These are phyloP conservation scores for Diceros bicornis DNA, from an alignment of 2,797 vertebrate genomes.

Conservation along the genomic window DNA sequence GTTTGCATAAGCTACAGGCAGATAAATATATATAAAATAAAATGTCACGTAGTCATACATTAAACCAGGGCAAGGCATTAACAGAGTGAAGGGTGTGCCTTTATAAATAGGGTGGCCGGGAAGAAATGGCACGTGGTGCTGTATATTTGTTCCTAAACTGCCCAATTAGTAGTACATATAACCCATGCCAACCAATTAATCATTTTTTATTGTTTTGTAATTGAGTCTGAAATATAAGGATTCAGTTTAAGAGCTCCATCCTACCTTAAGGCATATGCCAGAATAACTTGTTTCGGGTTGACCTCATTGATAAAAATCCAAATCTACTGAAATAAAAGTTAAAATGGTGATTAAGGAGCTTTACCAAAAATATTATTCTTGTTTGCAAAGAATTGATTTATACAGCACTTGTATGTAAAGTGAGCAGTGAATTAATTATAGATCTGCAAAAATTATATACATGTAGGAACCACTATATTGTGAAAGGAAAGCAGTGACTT, in stretches of 20 bases:
- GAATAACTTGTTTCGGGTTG: neutral
- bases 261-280: neutral
- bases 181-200: neutral
- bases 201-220: neutral
- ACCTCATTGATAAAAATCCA: neutral
- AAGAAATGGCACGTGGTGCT: neutral
- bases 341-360: neutral
- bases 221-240: neutral
- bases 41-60: no score
- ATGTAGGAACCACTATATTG: neutral
- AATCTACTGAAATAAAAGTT: neutral
- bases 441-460: neutral
- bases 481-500: neutral
- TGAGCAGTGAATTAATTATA: neutral
- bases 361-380: neutral
- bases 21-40: neutral
- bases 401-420: neutral
- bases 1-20: neutral
- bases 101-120: neutral
- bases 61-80: neutral
- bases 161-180: neutral
- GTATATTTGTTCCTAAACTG: neutral
- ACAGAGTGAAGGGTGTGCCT: accelerated
- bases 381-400: neutral
- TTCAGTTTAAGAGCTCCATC: neutral